Percentiles rank a stretch among this genome's conserved stretches.
These are phyloP conservation scores for Labeo rohita DNA, from an alignment of 2,113 vertebrate species.

Conservation along the genomic window DNA sequence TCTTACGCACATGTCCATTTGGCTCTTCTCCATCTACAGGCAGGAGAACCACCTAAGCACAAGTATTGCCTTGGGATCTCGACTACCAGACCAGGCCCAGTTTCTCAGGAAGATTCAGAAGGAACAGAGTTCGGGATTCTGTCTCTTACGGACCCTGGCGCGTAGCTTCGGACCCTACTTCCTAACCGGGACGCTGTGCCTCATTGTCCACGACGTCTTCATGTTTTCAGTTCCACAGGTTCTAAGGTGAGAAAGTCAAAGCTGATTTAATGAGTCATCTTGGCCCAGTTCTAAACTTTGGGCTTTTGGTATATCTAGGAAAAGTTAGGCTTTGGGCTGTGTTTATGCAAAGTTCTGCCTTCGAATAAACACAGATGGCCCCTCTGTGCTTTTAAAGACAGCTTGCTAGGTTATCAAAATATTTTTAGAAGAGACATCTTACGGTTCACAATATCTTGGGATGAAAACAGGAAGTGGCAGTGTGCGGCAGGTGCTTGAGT, in stretches of 20 bases:
- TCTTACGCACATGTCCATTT: conserved; percentile 52
- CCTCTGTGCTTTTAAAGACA: conserved; percentile 26
- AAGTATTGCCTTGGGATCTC: conserved; percentile 55
- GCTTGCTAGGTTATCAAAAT: conserved; percentile 42
- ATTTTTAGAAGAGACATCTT: conserved; percentile 35
- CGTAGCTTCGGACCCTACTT: conserved; percentile 83
- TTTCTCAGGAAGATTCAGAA: conserved; percentile 79
- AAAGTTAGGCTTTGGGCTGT: neutral
- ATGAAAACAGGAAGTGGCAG: conserved; percentile 54
- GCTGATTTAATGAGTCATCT: neutral
- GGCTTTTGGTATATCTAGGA: conserved; percentile 8
- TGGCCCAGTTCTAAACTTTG: conserved; percentile 22
- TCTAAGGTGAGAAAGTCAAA: conserved; percentile 79
- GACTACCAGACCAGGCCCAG: conserved; percentile 79
- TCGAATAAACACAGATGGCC: conserved; percentile 42
- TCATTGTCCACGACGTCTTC: conserved; percentile 85
- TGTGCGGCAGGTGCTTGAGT: conserved; percentile 50
- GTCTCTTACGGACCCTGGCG: conserved; percentile 81
- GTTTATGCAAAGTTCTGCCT: conserved; percentile 28
- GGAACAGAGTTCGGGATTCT: conserved; percentile 70
- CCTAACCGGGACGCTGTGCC: conserved; percentile 82
- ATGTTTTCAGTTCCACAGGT: conserved; percentile 87
- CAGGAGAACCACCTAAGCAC: conserved; percentile 65
- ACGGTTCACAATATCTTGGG: conserved; percentile 49
- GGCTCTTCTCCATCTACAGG: conserved; percentile 68